phyloP scores from a whole-genome alignment of 2,888 invertebrate genomes.

The Thecophora atra region DNA sequence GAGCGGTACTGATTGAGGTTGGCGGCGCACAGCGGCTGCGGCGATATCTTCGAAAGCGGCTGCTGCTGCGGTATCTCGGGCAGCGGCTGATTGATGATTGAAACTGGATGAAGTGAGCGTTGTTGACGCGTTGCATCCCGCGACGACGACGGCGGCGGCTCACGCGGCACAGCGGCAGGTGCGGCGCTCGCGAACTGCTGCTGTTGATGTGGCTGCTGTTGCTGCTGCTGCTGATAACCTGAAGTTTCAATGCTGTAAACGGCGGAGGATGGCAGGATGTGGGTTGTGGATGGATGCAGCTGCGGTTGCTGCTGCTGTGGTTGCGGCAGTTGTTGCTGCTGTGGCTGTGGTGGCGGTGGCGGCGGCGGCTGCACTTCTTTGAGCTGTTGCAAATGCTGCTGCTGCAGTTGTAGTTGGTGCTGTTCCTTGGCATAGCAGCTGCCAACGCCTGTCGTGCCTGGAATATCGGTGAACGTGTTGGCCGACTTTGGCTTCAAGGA shows the following conservation, averaged over 20 bases:
- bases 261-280: conserved; percentile 61
- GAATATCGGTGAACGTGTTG: conserved; percentile 65
- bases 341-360: conserved; percentile 55
- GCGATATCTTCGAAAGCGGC: conserved; percentile 60
- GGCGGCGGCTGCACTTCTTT: conserved; percentile 49
- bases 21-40: conserved; percentile 65
- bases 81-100: conserved; percentile 67
- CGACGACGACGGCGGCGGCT: conserved; percentile 41
- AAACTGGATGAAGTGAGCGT: conserved; percentile 58
- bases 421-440: conserved; percentile 63
- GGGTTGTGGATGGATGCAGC: conserved; percentile 59
- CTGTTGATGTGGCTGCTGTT: conserved; percentile 40
- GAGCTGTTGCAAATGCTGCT: conserved; percentile 49
- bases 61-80: conserved; percentile 63
- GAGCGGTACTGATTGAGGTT: conserved; percentile 71
- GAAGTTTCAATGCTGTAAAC: conserved; percentile 66
- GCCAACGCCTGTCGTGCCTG: conserved; percentile 65
- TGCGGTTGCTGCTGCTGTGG: conserved; percentile 50
- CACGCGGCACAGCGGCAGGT: conserved; percentile 43
- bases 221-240: conserved; percentile 48
- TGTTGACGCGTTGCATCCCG: conserved; percentile 39
- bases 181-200: conserved; percentile 46
- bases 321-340: conserved; percentile 56
- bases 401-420: conserved; percentile 46
- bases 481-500: conserved; percentile 60